Evolutionary conservation across 2,888 invertebrate species (phyloP).

Genomic region (Leptinotarsa peninsularis): DNA sequence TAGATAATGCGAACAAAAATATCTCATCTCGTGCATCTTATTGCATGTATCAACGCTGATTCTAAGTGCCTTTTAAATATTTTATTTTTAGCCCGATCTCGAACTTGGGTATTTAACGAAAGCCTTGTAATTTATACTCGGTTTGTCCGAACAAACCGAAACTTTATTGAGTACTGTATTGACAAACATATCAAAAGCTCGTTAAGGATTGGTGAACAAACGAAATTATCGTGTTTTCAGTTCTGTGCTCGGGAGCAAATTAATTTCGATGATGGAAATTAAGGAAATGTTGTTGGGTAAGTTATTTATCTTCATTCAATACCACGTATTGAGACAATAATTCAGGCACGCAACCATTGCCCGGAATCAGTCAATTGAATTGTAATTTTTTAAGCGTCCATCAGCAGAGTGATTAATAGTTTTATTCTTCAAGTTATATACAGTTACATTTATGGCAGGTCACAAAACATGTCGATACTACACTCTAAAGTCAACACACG

Average conservation of each 20-base stretch:
- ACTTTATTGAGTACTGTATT: neutral
- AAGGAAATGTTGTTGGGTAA: neutral
- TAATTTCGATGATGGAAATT: neutral
- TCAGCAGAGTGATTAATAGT: neutral
- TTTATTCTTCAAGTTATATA: too few species aligned
- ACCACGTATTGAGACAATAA: neutral
- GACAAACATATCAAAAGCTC: conserved; percentile 20
- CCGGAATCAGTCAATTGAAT: neutral
- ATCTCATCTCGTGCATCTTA: conserved; percentile 16
- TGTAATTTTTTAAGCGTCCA: neutral
- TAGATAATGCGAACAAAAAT: conserved; percentile 18
- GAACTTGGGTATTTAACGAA: conserved; percentile 1
- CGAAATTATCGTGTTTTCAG: conserved; percentile 4
- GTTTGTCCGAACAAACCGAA: neutral
- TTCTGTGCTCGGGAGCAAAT: neutral
- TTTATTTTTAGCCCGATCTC: conserved; percentile 26
- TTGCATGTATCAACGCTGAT: conserved; percentile 27
- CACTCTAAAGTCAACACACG: too few species aligned
- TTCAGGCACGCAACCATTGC: conserved; percentile 4
- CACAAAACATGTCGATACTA: too few species aligned
- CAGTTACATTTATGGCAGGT: too few species aligned
- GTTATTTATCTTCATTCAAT: conserved; percentile 6
- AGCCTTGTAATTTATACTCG: neutral
- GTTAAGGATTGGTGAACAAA: conserved; percentile 7
- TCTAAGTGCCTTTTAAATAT: conserved; percentile 34